Evolutionary conservation across 2,113 vertebrate species (phyloP).

Genomic region (Phyllostomus discolor): DNA sequence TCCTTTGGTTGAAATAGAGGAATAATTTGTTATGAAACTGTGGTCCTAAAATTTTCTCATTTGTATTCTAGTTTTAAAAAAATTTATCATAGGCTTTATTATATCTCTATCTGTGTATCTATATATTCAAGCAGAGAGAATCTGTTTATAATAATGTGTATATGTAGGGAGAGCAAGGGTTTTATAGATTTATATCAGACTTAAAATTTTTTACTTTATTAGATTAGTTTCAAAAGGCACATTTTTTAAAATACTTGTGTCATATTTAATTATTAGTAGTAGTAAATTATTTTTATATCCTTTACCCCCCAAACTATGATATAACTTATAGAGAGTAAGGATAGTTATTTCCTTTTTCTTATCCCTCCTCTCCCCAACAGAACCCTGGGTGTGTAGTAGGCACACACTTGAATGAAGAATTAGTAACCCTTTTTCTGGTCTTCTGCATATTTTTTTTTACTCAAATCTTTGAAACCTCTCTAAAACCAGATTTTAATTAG

Average conservation of each 20-base stretch:
- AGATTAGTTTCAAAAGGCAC: constrained; percentile 23
- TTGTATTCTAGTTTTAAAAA: constrained; percentile 26
- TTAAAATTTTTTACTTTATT: background rate
- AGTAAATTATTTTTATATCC: constrained; percentile 14
- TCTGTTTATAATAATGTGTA: background rate
- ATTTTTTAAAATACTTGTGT: background rate
- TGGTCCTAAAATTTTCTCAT: constrained; percentile 7
- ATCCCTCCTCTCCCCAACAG: background rate
- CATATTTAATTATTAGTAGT: constrained; percentile 32
- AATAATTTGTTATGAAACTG: constrained; percentile 3
- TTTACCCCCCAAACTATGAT: constrained; percentile 5
- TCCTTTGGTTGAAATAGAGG: background rate
- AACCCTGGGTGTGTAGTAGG: background rate
- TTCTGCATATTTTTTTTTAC: constrained; percentile 22
- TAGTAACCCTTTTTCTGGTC: background rate
- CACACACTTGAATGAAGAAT: background rate
- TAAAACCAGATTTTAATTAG: constrained; percentile 32
- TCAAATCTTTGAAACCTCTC: background rate
- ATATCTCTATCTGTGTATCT: background rate
- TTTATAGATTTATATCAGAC: background rate
- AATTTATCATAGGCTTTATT: background rate
- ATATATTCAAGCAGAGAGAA: background rate
- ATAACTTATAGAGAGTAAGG: background rate
- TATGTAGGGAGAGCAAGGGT: background rate
- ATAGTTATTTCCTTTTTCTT: background rate